Base-by-base conservation (phyloP, 2,888 invertebrate species). In the Dorcus hopei region DNA sequence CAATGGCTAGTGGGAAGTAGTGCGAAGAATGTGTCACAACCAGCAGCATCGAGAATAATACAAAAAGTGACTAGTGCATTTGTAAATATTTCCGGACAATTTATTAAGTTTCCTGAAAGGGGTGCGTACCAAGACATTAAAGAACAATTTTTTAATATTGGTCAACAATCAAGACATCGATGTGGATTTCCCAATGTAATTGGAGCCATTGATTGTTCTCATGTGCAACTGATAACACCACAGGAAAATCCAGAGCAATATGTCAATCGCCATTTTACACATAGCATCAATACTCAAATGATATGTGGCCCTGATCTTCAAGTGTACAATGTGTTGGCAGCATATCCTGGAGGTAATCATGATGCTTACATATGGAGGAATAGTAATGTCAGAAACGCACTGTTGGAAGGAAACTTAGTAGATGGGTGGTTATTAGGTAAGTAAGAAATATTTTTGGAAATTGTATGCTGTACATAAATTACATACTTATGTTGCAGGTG, bases 271-370 rank as follows among this genome's bases (percentile, higher is more conserved):
- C 16, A 54, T 40, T 26, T 57, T 16, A 39, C 53, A 6, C 40
- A 58, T 26, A 56, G 61, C 16, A 58, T 63, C 38, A 58, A 60
- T 41, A 54, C 51, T 9, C 62, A 62, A 43, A 39, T 62, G 14
- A 47, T 62, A 9, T 60, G 58, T 53, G 55, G 56, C 9, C 56
- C 60, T 11, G 53, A 60, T 43, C 40, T 61, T 16, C 49, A 53
- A 39, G 49, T 61, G 23, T 61, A 55, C 42, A 61, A 62, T 42
- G 58, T 58, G 9, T 39, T 62, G 19, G 60, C 62, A 16, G 56
- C 58, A 11, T 61, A 49, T 50, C 56, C 62, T 9, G 62, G 62
- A 23, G 43, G 50, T 14, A 52, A 49, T 49, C 55, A 58, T 38
- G 53, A 63, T 19, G 52, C 58, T 9, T 55, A 47, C 23, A 61